A percentile compares a stretch with the other conserved stretches of the same genome.
Evolutionary conservation across 2,888 invertebrate genomes (phyloP).

Genomic region (Campoplex capitator): DNA sequence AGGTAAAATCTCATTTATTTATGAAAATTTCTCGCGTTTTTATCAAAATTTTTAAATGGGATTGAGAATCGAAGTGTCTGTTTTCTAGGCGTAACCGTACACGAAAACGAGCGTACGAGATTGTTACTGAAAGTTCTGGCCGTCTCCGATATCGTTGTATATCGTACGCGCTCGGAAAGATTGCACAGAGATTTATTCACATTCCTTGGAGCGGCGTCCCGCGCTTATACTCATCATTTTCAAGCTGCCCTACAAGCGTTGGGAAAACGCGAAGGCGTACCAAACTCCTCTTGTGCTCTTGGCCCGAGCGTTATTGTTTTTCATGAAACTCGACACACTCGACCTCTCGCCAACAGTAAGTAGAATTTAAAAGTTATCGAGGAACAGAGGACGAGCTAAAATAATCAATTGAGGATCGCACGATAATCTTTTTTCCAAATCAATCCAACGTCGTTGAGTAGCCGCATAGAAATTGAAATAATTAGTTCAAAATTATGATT

Average conservation of each 20-base stretch:
- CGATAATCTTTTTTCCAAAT: background rate
- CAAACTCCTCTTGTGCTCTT: constrained; percentile 86
- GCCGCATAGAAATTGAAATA: background rate
- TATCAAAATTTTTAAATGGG: too few species aligned
- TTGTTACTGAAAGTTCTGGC: constrained; percentile 92
- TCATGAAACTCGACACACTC: constrained; percentile 92
- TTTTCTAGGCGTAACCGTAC: constrained; percentile 83
- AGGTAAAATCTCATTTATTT: constrained; percentile 83
- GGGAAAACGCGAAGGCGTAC: constrained; percentile 82
- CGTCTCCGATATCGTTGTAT: constrained; percentile 92
- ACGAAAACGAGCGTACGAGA: constrained; percentile 88
- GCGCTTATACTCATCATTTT: constrained; percentile 91
- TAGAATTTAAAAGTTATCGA: constrained; percentile 53
- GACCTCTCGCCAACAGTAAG: constrained; percentile 87
- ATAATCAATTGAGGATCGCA: background rate
- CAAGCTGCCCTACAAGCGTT: constrained; percentile 86
- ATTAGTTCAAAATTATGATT: constrained; percentile 1
- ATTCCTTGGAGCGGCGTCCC: constrained; percentile 91
- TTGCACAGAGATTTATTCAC: constrained; percentile 91
- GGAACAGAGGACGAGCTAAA: background rate
- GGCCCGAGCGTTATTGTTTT: constrained; percentile 92
- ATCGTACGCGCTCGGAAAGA: constrained; percentile 90
- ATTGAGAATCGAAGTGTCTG: too few species aligned
- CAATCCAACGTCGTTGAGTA: background rate
- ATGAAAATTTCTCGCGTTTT: constrained; percentile 1